Conservation (phyloP, 2,888 invertebrate genomes). For the Lycia hirtaria region DNA sequence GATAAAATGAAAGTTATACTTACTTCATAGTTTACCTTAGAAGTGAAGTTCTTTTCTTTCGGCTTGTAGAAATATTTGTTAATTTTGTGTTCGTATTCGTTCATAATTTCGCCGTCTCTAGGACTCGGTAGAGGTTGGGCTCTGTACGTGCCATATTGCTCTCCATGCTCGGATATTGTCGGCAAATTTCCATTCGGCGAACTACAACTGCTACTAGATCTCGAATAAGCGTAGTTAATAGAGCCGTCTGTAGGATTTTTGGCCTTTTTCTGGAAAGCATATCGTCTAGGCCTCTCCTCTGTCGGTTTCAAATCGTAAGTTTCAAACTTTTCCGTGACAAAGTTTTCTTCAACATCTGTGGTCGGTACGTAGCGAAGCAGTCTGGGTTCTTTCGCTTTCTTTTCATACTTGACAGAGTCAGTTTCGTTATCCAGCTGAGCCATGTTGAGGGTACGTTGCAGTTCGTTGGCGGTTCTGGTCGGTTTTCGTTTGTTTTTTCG, state of each 20-base stretch:
- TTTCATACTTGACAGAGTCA: constrained; percentile 76
- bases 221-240: constrained; percentile 75
- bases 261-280: constrained; percentile 74
- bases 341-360: constrained; percentile 74
- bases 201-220: constrained; percentile 77
- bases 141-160: constrained; percentile 72
- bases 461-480: constrained; percentile 69
- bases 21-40: constrained; percentile 72
- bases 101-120: constrained; percentile 54
- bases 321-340: constrained; percentile 74
- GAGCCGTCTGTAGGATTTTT: constrained; percentile 78
- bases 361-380: constrained; percentile 75
- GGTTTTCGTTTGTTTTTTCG: constrained; percentile 67
- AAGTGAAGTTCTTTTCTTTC: constrained; percentile 66
- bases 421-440: constrained; percentile 78
- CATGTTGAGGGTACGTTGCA: constrained; percentile 67
- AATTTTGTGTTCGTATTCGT: constrained; percentile 69
- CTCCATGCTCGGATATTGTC: constrained; percentile 76
- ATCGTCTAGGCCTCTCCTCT: constrained; percentile 68
- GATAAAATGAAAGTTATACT: constrained; percentile 43
- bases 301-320: constrained; percentile 73
- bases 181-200: constrained; percentile 77
- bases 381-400: constrained; percentile 74
- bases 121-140: constrained; percentile 57
- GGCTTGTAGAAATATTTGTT: constrained; percentile 78